Conservation (phyloP, 2,888 invertebrate genomes). For the Temnothorax unifasciatus region DNA sequence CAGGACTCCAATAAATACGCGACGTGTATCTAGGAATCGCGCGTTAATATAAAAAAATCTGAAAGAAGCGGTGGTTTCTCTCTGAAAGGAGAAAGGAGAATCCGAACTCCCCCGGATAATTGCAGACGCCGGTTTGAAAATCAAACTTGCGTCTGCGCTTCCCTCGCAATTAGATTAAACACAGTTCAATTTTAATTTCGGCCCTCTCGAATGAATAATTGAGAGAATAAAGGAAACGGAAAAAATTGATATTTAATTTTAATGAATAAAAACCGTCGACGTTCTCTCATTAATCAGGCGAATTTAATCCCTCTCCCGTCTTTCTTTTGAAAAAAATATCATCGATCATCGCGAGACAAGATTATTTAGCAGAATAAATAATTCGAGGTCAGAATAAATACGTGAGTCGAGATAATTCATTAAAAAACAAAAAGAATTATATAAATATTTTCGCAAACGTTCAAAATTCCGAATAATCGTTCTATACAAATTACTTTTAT, state of each 20-base stretch:
- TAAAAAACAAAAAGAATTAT: neutral
- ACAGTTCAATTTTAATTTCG: constrained; percentile 18
- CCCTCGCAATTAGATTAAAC: constrained; percentile 2
- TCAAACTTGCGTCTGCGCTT: neutral
- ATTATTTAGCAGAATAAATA: constrained; percentile 18
- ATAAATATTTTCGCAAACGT: neutral
- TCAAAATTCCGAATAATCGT: neutral
- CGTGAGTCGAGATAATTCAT: neutral
- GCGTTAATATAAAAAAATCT: neutral
- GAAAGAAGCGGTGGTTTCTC: neutral
- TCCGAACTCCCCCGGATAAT: neutral
- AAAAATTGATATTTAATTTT: neutral
- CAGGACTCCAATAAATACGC: neutral
- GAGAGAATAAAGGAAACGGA: neutral
- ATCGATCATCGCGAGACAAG: neutral
- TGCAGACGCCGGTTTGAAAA: neutral
- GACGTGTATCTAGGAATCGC: neutral
- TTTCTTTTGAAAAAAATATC: neutral
- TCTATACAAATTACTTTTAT: neutral
- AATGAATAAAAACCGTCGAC: neutral
- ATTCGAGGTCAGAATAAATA: neutral
- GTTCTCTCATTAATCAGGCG: neutral
- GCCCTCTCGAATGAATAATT: neutral
- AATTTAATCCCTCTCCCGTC: constrained; percentile 6
- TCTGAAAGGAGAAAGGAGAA: neutral